Conservation (phyloP, 2,888 invertebrate genomes). For the Matsumyia berberina region DNA sequence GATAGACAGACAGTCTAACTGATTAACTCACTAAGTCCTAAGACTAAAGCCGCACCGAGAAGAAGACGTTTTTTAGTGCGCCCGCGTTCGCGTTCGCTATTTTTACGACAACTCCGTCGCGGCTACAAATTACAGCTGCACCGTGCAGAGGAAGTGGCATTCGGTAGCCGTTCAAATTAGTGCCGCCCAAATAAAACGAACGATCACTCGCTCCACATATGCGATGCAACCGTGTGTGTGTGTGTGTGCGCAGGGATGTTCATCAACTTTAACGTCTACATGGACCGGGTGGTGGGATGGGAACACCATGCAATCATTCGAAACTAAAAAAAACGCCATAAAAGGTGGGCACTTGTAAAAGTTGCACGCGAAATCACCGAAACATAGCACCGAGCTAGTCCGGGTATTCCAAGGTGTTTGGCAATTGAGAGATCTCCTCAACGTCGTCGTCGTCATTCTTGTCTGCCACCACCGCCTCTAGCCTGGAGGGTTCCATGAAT, state of each 20-base stretch:
- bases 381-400: neutral
- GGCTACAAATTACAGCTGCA: slow-evolving; percentile 56
- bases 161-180: slow-evolving; percentile 73
- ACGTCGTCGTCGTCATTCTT: slow-evolving; percentile 1
- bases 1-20: slow-evolving; percentile 71
- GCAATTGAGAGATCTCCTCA: slow-evolving; percentile 55
- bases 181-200: slow-evolving; percentile 65
- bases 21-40: slow-evolving; percentile 55
- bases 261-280: slow-evolving; percentile 25
- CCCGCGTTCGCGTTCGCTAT: slow-evolving; percentile 56
- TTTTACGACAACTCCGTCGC: slow-evolving; percentile 67
- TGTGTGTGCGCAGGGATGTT: neutral
- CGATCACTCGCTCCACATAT: slow-evolving; percentile 37
- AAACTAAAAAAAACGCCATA: slow-evolving; percentile 65
- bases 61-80: slow-evolving; percentile 36
- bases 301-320: slow-evolving; percentile 44
- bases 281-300: too few relatives aligned
- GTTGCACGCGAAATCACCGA: slow-evolving; percentile 13
- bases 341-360: slow-evolving; percentile 71
- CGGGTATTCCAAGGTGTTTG: slow-evolving; percentile 24
- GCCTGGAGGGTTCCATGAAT: slow-evolving; percentile 31
- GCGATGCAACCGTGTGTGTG: neutral
- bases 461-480: slow-evolving; percentile 11
- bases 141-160: slow-evolving; percentile 67
- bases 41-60: slow-evolving; percentile 37